Evolutionary conservation across 2,888 invertebrate species (phyloP).

Genomic region (Drosophila longiperda): DNA sequence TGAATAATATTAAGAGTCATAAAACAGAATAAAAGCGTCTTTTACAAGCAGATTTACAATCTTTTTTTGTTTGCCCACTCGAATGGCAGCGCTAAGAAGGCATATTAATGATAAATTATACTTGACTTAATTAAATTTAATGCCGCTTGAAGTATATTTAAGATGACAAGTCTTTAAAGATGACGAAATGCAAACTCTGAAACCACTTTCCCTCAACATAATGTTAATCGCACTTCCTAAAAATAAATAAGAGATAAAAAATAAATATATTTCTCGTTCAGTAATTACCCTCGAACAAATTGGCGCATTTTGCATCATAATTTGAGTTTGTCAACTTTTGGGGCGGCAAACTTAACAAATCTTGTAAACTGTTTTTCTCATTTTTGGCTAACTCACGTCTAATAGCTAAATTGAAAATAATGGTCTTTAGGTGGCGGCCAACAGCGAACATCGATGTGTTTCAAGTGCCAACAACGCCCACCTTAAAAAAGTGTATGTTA

Average conservation of each 20-base stretch:
- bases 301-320: slow-evolving; percentile 55
- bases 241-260: slow-evolving; percentile 14
- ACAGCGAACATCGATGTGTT: slow-evolving; percentile 32
- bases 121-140: slow-evolving; percentile 26
- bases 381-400: slow-evolving; percentile 29
- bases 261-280: slow-evolving; percentile 32
- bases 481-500: slow-evolving; percentile 4
- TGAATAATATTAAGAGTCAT: slow-evolving; percentile 10
- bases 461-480: slow-evolving; percentile 50
- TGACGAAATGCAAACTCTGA: slow-evolving; percentile 7
- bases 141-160: slow-evolving; percentile 6
- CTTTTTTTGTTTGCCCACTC: slow-evolving; percentile 24
- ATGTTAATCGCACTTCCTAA: slow-evolving; percentile 52
- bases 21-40: slow-evolving; percentile 10
- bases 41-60: slow-evolving; percentile 24
- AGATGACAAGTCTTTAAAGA: not conserved
- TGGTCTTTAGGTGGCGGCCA: slow-evolving; percentile 32
- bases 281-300: slow-evolving; percentile 52
- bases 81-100: slow-evolving; percentile 3
- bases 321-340: slow-evolving; percentile 68
- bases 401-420: slow-evolving; percentile 29
- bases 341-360: slow-evolving; percentile 15
- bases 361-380: not conserved
- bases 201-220: slow-evolving; percentile 41
- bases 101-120: slow-evolving; percentile 28